Evolutionary conservation across 2,113 vertebrate genomes (phyloP), one percentile per base, ranked within the genome.

Genomic region (Seriola dumerili): DNA sequence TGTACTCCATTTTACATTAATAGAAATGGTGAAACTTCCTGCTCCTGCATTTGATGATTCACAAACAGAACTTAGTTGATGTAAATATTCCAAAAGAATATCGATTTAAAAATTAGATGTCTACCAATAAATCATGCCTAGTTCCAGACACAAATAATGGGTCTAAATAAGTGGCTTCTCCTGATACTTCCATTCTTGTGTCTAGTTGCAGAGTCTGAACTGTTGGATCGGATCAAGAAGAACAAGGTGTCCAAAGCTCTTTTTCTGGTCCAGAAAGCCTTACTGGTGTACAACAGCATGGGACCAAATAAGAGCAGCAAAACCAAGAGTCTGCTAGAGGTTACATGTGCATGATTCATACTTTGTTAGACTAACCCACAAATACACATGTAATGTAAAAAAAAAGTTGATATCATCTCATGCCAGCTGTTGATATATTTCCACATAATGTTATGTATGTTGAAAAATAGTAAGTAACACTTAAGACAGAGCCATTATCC

Each of bases 241-340:
- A 99, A 97, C 91, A 97, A 96, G 55, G 83, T 97, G 40, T 97
- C 96, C 84, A 97, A 92, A 95, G 96, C 96, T 54, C 87, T 97
- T 62, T 97, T 96, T 85, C 93, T 98, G 90, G 95, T 96, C 85
- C 96, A 99, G 88, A 99, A 97, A 83, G 96, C 96, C 77, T 90
- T 91, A 48, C 67, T 95, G 79, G 79, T 89, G 38, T 94, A 93
- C 84, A 95, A 93, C 78, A 86, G 92, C 29, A 57, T 1, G 38
- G 87, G 93, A 8, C 58, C 85, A 81, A 68, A 72, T 14, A 76
- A 81, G 76, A 66, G 67, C 83, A 93, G 81, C 48, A 83, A 85
- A 40, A 74, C 92, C 86, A 91, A 77, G 68, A 91, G 92, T 34
- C 89, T 97, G 36, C 94, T 99, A 63, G 91, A 96, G 97, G 98